Evolutionary conservation across 1,140 invertebrate species (phyloP).

Genomic region (Leptinotarsa texana): DNA sequence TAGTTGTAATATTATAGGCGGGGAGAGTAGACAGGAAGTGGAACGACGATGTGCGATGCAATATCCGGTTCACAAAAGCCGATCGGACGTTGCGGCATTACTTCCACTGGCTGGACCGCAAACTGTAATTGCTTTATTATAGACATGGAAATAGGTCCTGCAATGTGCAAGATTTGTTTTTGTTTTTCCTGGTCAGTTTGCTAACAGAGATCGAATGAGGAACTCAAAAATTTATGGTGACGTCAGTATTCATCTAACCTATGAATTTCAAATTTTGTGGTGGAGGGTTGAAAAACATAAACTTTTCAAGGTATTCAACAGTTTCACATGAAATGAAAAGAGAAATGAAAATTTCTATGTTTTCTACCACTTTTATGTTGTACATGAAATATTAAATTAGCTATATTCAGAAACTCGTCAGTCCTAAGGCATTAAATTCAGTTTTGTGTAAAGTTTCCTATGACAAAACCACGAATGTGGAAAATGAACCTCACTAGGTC

Average conservation of each 20-base stretch:
- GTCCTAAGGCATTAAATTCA: neutral
- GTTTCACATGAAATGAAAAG: too few species aligned
- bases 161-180: neutral
- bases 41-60: slow-evolving; percentile 22
- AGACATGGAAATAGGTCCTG: neutral
- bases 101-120: slow-evolving; percentile 17
- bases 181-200: too few species aligned
- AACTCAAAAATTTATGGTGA: too few species aligned
- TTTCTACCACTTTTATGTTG: too few species aligned
- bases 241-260: too few species aligned
- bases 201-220: too few species aligned
- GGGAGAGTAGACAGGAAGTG: slow-evolving; percentile 16
- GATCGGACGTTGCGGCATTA: slow-evolving; percentile 20
- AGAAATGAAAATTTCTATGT: too few species aligned
- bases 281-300: too few species aligned
- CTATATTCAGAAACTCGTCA: too few species aligned
- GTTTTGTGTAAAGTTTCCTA: neutral
- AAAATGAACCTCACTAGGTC: neutral
- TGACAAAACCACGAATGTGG: neutral
- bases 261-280: too few species aligned
- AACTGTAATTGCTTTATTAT: slow-evolving; percentile 16
- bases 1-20: slow-evolving; percentile 26
- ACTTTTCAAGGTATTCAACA: too few species aligned
- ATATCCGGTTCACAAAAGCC: slow-evolving; percentile 29
- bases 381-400: too few species aligned